These are phyloP conservation scores for Grammomys surdaster DNA, from an alignment of 2,113 vertebrate species.

Conservation along the genomic window DNA sequence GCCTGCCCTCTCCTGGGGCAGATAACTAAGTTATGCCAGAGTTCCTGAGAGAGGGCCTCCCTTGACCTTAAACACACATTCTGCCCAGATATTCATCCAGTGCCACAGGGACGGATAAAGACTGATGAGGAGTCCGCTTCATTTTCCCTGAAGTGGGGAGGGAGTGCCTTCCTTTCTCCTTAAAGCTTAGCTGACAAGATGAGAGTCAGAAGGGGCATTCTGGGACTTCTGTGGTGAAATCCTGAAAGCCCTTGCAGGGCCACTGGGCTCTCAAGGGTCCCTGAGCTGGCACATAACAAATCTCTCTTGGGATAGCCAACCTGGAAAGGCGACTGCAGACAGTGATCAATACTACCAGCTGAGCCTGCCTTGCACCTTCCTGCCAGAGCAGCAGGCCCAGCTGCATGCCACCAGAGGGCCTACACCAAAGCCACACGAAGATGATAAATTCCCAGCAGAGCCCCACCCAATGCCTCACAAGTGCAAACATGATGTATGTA, in stretches of 20 bases:
- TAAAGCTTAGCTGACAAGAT: not conserved
- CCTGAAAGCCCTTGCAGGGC: not conserved
- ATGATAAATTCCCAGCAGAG: not conserved
- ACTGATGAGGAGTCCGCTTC: not conserved
- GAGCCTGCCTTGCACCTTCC: not conserved
- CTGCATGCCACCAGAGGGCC: too few species aligned
- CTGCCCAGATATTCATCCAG: conserved; percentile 26
- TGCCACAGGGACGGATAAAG: not conserved
- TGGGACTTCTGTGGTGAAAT: not conserved
- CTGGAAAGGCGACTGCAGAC: fast-evolving
- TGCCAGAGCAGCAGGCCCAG: not conserved
- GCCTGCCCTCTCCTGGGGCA: conserved; percentile 37
- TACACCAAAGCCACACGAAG: fast-evolving
- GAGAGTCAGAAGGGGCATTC: not conserved
- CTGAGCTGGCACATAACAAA: not conserved
- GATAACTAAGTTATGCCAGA: conserved; percentile 45
- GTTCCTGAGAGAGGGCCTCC: not conserved
- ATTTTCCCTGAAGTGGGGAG: not conserved
- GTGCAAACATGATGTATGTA: not conserved
- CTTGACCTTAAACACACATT: conserved; percentile 29
- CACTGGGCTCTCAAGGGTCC: not conserved
- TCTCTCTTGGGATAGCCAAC: not conserved
- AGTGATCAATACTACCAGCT: fast-evolving
- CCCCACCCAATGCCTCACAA: not conserved
- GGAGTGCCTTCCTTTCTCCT: not conserved